Evolutionary conservation across 2,888 invertebrate genomes (phyloP).

Genomic region (Eupithecia subumbrata): DNA sequence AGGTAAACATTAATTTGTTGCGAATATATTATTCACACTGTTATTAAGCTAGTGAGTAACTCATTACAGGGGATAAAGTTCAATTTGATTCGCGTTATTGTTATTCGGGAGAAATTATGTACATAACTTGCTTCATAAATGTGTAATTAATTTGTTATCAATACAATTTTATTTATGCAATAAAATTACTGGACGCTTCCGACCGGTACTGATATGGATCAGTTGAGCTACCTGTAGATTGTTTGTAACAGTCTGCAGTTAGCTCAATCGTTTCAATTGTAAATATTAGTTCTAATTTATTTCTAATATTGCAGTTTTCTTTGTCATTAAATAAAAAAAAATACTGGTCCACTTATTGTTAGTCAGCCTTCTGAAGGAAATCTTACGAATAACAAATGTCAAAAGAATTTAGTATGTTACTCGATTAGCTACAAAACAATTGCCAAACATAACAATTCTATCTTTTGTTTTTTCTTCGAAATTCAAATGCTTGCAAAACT

Average conservation of each 20-base stretch:
- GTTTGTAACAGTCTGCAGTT: too few relatives aligned
- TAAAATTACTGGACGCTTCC: background rate
- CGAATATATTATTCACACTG: background rate
- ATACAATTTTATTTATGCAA: background rate
- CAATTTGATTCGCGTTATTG: background rate
- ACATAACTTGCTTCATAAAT: background rate
- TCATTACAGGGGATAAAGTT: background rate
- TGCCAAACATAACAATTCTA: background rate
- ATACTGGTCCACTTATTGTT: too few relatives aligned
- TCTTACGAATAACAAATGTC: background rate
- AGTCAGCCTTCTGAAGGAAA: too few relatives aligned
- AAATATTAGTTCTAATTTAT: too few relatives aligned
- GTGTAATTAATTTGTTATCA: background rate
- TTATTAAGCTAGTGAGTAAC: background rate
- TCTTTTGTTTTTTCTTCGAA: slow-evolving; percentile 22
- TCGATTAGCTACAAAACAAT: background rate
- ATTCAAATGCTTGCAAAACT: slow-evolving; percentile 31
- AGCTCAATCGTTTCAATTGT: too few relatives aligned
- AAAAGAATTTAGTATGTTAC: background rate
- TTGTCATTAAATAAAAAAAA: too few relatives aligned
- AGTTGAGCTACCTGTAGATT: too few relatives aligned
- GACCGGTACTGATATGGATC: too few relatives aligned
- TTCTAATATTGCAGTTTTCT: too few relatives aligned
- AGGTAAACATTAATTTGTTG: background rate
- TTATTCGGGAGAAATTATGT: background rate